Percentiles rank a stretch among this genome's conserved stretches.
phyloP scores from a whole-genome alignment of 1,140 invertebrate genomes.

The Globodera rostochiensis region DNA sequence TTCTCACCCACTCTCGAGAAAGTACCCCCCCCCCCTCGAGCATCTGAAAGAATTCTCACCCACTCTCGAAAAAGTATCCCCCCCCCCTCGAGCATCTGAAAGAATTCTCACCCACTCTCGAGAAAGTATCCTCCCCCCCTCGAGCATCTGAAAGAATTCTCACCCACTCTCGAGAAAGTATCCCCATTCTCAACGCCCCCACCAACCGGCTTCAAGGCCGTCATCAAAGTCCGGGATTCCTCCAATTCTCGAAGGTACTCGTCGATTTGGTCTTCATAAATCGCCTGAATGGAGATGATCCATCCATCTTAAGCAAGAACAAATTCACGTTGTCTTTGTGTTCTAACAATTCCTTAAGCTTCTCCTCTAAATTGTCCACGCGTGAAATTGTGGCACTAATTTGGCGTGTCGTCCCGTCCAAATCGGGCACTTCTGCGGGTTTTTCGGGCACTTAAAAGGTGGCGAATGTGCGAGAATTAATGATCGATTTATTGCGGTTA shows the following conservation, averaged over 20 bases:
- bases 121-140: too few relatives aligned
- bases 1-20: too few relatives aligned
- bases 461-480: not conserved
- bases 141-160: too few relatives aligned
- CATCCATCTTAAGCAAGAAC: not conserved
- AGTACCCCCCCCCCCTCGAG: too few relatives aligned
- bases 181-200: not conserved
- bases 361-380: slow-evolving; percentile 28
- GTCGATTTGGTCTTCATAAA: slow-evolving; percentile 40
- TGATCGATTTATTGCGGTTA: not conserved
- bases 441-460: slow-evolving; percentile 31
- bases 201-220: slow-evolving; percentile 34
- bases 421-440: slow-evolving; percentile 29
- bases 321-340: slow-evolving; percentile 28
- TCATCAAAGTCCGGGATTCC: slow-evolving; percentile 27
- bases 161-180: too few relatives aligned
- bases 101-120: too few relatives aligned
- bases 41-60: too few relatives aligned
- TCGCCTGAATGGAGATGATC: slow-evolving; percentile 23
- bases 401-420: slow-evolving; percentile 21
- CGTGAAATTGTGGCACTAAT: slow-evolving; percentile 32
- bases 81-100: too few relatives aligned
- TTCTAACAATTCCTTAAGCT: slow-evolving; percentile 33
- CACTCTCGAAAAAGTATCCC: too few relatives aligned
- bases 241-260: slow-evolving; percentile 40